A percentile compares a stretch with the other conserved stretches of the same genome.
phyloP scores from a whole-genome alignment of 2,888 invertebrate genomes.

The Cremastinae sp. region DNA sequence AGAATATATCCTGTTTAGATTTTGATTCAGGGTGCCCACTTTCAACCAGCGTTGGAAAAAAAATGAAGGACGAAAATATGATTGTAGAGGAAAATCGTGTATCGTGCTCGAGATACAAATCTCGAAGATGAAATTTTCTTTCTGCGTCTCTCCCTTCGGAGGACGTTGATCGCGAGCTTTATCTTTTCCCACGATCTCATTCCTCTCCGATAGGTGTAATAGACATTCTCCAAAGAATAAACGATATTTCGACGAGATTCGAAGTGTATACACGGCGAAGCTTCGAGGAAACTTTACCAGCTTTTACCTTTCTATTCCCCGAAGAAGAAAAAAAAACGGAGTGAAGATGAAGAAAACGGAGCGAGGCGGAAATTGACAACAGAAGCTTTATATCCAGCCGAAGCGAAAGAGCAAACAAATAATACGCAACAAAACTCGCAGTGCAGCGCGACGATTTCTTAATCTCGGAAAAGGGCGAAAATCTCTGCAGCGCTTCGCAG shows the following conservation, averaged over 20 bases:
- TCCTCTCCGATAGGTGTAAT: conserved; percentile 7
- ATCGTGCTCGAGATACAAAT: conserved; percentile 18
- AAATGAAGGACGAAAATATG: no score
- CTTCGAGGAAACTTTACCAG: conserved; percentile 11
- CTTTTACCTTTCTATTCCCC: conserved; percentile 29
- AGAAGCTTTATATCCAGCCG: neutral
- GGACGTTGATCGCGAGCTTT: conserved; percentile 2
- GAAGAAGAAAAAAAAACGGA: conserved; percentile 1
- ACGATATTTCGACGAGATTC: conserved; percentile 34
- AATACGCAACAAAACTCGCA: conserved; percentile 6
- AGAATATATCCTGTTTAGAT: conserved; percentile 1
- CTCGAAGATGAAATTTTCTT: neutral
- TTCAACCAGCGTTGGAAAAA: no score
- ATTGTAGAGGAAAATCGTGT: no score
- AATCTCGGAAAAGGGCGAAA: conserved; percentile 10
- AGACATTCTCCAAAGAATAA: conserved; percentile 12
- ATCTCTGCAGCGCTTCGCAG: no score
- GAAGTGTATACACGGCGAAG: conserved; percentile 22
- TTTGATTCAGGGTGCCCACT: no score
- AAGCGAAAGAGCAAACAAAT: conserved; percentile 7
- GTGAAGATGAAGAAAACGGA: neutral
- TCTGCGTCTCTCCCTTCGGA: neutral
- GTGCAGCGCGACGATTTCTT: conserved; percentile 20
- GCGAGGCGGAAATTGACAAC: conserved; percentile 15
- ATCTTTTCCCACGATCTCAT: conserved; percentile 20